Conservation (phyloP, 1,140 invertebrate species). For the Chlorops oryzae region DNA sequence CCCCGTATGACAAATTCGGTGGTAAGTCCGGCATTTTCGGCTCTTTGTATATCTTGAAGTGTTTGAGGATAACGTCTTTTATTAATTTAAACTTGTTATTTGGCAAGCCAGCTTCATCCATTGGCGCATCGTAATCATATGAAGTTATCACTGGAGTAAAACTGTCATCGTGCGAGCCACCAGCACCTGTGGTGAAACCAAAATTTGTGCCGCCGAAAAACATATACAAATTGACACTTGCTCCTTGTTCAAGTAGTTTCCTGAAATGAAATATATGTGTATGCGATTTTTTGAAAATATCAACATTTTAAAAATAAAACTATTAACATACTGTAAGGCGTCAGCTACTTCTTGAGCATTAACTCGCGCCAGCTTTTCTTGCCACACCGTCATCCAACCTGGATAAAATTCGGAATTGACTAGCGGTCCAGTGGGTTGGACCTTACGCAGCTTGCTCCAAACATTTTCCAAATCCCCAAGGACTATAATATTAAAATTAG, state of each 20-base stretch:
- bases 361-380: constrained; percentile 54
- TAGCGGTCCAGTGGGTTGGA: constrained; percentile 57
- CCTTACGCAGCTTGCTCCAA: constrained; percentile 17
- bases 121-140: constrained; percentile 81
- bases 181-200: constrained; percentile 58
- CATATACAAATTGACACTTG: constrained; percentile 75
- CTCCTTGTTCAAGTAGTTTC: constrained; percentile 58
- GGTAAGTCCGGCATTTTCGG: constrained; percentile 50
- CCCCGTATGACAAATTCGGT: constrained; percentile 53
- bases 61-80: constrained; percentile 55
- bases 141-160: constrained; percentile 67
- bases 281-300: too few relatives aligned
- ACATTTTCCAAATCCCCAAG: neutral
- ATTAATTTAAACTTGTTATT: constrained; percentile 75
- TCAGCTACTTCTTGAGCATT: constrained; percentile 48
- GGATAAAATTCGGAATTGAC: constrained; percentile 85
- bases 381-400: constrained; percentile 78
- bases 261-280: constrained; percentile 44
- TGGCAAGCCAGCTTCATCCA: constrained; percentile 74
- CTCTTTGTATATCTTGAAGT: constrained; percentile 33
- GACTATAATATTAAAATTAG: neutral
- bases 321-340: constrained; percentile 56
- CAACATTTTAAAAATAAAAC: neutral
- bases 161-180: constrained; percentile 33
- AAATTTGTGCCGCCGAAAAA: constrained; percentile 71